Evolutionary conservation across 2,113 vertebrate genomes (phyloP).

Genomic region (Ochotona princeps): DNA sequence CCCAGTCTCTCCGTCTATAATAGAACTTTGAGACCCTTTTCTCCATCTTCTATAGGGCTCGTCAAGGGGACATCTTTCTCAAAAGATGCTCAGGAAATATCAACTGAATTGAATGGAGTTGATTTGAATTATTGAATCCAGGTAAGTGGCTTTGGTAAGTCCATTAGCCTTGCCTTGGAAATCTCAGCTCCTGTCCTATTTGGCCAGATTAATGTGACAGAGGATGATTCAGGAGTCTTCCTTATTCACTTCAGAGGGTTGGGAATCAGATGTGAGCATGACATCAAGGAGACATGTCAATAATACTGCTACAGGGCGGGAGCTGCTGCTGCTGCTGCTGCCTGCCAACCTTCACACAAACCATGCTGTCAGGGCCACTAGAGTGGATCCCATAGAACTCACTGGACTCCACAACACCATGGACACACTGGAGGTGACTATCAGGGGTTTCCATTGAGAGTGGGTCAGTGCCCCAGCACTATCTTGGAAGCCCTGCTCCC

Average conservation of each 20-base stretch:
- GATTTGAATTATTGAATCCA: slow-evolving; percentile 70
- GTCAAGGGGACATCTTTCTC: not conserved
- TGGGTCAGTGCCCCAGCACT: not conserved
- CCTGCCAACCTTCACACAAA: not conserved
- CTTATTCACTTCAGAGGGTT: not conserved
- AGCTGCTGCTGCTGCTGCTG: not conserved
- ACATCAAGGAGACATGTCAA: slow-evolving; percentile 53
- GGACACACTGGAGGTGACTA: not conserved
- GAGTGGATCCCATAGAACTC: not conserved
- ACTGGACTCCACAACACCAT: not conserved
- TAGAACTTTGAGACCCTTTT: not conserved
- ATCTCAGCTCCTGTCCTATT: slow-evolving; percentile 47
- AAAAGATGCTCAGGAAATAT: slow-evolving; percentile 30
- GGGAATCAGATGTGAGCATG: slow-evolving; percentile 62
- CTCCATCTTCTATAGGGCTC: not conserved
- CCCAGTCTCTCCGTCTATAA: not conserved
- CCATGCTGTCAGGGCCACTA: slow-evolving; percentile 24
- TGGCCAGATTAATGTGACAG: slow-evolving; percentile 46
- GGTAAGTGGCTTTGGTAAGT: slow-evolving; percentile 61
- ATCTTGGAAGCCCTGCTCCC: not conserved
- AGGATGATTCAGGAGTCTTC: slow-evolving; percentile 49
- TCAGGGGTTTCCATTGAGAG: slow-evolving; percentile 38
- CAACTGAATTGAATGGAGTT: slow-evolving; percentile 37
- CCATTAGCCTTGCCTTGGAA: slow-evolving; percentile 68
- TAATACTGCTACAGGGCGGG: not conserved